Evolutionary conservation across 1,140 invertebrate species (phyloP).

Genomic region (Drosophila asahinai): DNA sequence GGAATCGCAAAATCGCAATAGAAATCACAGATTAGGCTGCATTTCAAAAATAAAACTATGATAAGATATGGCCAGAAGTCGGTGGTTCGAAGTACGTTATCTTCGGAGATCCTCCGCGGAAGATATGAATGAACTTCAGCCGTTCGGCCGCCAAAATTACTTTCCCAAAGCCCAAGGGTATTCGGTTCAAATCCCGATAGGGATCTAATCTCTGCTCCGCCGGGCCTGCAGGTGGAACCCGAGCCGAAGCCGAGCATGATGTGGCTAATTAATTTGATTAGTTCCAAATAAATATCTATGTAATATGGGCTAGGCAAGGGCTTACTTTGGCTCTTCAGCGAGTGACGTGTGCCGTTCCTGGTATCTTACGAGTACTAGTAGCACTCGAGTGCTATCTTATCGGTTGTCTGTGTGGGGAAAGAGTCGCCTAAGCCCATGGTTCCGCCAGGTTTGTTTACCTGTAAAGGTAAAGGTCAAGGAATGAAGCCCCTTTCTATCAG

Average conservation of each 20-base stretch:
- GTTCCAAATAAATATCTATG: constrained; percentile 4
- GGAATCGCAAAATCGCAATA: too few relatives aligned
- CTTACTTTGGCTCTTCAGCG: constrained; percentile 2
- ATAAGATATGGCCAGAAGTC: constrained; percentile 37
- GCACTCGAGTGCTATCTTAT: constrained; percentile 39
- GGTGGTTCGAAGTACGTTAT: constrained; percentile 18
- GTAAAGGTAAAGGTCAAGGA: constrained; percentile 37
- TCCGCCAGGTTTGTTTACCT: constrained; percentile 12
- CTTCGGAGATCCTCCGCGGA: constrained; percentile 28
- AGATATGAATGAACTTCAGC: constrained; percentile 36
- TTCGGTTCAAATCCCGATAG: constrained; percentile 7
- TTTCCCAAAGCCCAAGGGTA: constrained; percentile 21
- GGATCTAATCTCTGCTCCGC: constrained; percentile 24
- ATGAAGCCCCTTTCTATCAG: background rate
- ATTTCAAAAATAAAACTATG: constrained; percentile 41
- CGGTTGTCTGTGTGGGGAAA: background rate
- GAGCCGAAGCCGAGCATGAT: background rate
- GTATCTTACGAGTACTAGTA: background rate
- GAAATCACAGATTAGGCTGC: constrained; percentile 19
- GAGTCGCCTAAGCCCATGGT: constrained; percentile 7
- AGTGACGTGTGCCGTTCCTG: constrained; percentile 4
- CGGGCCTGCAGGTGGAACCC: constrained; percentile 3
- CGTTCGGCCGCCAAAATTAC: constrained; percentile 44
- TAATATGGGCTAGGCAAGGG: background rate
- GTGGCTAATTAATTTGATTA: constrained; percentile 60